Evolutionary conservation across 2,113 vertebrate genomes (phyloP).

Genomic region (Ahaetulla prasina): DNA sequence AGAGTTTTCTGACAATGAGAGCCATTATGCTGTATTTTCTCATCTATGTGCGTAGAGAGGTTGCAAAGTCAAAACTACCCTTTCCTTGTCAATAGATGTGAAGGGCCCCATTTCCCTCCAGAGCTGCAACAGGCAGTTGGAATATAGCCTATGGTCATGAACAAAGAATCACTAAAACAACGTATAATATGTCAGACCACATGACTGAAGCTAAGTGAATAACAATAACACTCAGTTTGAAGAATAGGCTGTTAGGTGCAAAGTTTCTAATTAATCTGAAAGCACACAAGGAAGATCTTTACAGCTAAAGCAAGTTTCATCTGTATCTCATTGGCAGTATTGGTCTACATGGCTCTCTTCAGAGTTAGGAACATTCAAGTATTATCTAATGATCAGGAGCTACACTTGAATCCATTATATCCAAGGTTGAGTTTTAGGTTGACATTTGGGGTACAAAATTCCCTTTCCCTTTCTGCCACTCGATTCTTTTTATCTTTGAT

Average conservation of each 20-base stretch:
- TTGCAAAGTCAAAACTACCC: not conserved
- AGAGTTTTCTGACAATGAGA: conserved; percentile 22
- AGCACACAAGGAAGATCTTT: accelerated
- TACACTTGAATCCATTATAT: not conserved
- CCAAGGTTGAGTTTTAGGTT: not conserved
- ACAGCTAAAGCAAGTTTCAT: not conserved
- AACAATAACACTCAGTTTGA: not conserved
- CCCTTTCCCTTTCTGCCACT: not conserved
- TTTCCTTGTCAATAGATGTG: accelerated
- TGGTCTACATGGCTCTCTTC: not conserved
- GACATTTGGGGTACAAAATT: not conserved
- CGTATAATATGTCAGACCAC: not conserved
- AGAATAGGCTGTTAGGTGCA: not conserved
- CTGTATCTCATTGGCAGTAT: not conserved
- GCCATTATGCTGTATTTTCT: not conserved
- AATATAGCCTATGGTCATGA: accelerated
- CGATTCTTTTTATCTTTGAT: not conserved
- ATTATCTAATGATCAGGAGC: not conserved
- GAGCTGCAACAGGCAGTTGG: accelerated
- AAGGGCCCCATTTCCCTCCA: accelerated
- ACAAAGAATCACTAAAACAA: not conserved
- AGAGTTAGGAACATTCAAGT: not conserved
- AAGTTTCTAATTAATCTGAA: not conserved
- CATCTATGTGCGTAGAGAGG: not conserved
- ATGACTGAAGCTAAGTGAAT: not conserved